Percentiles rank a stretch among this genome's conserved stretches.
These are phyloP conservation scores for Ceratotherium simum DNA, from an alignment of 2,113 vertebrate genomes.

Conservation along the genomic window DNA sequence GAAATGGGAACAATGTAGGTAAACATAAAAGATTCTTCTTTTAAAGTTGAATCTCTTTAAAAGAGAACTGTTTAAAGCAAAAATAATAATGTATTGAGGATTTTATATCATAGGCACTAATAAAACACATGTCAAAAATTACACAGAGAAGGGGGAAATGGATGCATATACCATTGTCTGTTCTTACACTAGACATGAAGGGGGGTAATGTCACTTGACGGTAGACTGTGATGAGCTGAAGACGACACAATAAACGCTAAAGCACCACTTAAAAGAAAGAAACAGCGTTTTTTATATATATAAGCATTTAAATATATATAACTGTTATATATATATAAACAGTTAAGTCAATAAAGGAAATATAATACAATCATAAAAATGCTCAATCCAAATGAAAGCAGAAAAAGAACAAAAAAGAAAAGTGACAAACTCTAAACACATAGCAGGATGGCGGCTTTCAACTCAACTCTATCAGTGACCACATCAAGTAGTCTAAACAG, in stretches of 20 bases:
- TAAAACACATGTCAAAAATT: background rate
- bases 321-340: too few relatives aligned
- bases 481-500: background rate
- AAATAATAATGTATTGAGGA: background rate
- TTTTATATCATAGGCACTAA: background rate
- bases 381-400: background rate
- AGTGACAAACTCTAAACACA: background rate
- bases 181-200: rapidly evolving
- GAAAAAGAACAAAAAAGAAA: background rate
- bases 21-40: background rate
- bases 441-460: background rate
- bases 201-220: rapidly evolving
- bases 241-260: too few relatives aligned
- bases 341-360: background rate
- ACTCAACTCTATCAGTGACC: too few relatives aligned
- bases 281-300: background rate
- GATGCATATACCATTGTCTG: rapidly evolving
- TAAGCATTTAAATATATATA: too few relatives aligned
- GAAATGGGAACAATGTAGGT: background rate
- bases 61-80: background rate
- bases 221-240: background rate
- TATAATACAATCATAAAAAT: background rate
- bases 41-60: background rate
- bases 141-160: background rate
- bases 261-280: background rate